Conservation (phyloP, 2,888 invertebrate genomes). For the Agrypnus murinus region DNA sequence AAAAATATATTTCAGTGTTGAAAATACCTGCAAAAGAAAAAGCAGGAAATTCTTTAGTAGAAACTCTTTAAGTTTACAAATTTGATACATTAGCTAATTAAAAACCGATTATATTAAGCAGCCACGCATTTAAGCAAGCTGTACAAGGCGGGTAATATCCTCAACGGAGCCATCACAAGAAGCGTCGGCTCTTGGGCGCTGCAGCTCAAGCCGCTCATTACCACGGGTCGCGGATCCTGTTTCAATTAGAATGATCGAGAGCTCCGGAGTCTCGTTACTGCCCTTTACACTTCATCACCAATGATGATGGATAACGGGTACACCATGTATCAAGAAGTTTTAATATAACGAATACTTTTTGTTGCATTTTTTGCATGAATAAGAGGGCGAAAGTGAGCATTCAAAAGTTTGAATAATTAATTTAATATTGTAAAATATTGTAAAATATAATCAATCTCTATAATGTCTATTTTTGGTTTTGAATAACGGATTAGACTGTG, state of each 20-base stretch:
- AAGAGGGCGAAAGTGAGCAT: too few species aligned
- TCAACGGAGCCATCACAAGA: constrained; percentile 65
- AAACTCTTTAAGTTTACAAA: constrained; percentile 1
- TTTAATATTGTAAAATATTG: too few species aligned
- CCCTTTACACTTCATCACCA: constrained; percentile 66
- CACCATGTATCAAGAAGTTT: constrained; percentile 31
- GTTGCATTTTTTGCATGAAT: neutral
- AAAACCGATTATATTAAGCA: constrained; percentile 66
- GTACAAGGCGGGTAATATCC: constrained; percentile 65
- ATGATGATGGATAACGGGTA: constrained; percentile 66
- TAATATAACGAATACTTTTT: constrained; percentile 1
- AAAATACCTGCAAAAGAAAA: too few species aligned
- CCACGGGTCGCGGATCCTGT: constrained; percentile 66
- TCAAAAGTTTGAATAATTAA: too few species aligned
- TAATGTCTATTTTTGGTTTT: too few species aligned
- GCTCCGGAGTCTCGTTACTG: constrained; percentile 68
- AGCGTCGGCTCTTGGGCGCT: constrained; percentile 59
- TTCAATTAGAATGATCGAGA: constrained; percentile 72
- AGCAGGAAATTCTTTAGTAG: neutral
- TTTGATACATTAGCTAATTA: constrained; percentile 57
- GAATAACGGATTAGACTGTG: too few species aligned
- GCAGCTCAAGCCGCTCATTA: constrained; percentile 66
- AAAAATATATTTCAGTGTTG: too few species aligned
- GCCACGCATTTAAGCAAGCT: constrained; percentile 64
- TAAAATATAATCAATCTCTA: too few species aligned